Evolutionary conservation across 1,140 invertebrate genomes (phyloP).

Genomic region (Drosophila mojavensis): DNA sequence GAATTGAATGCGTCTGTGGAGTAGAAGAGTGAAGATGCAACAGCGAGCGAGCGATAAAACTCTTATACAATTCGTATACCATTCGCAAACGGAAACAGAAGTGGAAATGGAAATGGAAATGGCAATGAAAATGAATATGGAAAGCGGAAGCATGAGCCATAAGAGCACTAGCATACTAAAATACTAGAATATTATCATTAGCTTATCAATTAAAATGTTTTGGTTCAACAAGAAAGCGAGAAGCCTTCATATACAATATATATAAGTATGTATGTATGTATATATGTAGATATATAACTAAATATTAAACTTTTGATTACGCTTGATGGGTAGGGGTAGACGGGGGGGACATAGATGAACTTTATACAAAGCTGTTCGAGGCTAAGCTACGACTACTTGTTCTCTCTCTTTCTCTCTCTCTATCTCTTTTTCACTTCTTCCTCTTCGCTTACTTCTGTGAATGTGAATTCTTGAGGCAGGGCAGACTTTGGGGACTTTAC

Average conservation of each 20-base stretch:
- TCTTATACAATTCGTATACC: constrained; percentile 10
- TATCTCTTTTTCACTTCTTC: neutral
- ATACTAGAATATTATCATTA: constrained; percentile 13
- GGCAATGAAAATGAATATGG: neutral
- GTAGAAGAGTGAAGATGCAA: constrained; percentile 6
- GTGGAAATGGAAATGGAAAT: constrained; percentile 5
- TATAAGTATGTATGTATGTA: neutral
- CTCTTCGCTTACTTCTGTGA: neutral
- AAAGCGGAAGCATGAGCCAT: constrained; percentile 6
- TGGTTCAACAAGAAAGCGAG: constrained; percentile 77
- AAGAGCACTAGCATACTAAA: constrained; percentile 8
- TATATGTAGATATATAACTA: constrained; percentile 28
- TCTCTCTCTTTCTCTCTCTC: neutral
- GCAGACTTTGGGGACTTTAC: constrained; percentile 32
- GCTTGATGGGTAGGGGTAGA: constrained; percentile 55
- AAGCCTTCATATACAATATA: constrained; percentile 20
- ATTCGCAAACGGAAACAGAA: neutral
- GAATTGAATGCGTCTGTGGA: constrained; percentile 28
- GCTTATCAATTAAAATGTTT: constrained; percentile 47
- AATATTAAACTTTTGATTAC: constrained; percentile 65
- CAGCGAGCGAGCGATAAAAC: neutral
- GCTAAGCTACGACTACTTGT: constrained; percentile 51
- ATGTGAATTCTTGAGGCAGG: neutral
- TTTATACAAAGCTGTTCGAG: constrained; percentile 69
- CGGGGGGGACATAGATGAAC: constrained; percentile 43